phyloP scores from a whole-genome alignment of 2,113 vertebrate genomes.

The Centropristis striata region DNA sequence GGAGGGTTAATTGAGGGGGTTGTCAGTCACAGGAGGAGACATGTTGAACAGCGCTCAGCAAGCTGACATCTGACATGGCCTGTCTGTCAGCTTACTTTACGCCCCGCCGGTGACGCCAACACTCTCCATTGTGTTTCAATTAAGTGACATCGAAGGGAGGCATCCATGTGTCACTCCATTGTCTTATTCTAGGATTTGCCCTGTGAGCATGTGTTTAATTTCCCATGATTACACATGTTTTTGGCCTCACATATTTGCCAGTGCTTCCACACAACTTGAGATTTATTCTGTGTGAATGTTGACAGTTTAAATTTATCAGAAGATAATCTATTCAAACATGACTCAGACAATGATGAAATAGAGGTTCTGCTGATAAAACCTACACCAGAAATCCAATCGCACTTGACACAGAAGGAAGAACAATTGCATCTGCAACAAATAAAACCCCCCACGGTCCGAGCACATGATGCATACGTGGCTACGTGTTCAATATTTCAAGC shows the following conservation, averaged over 20 bases:
- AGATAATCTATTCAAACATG: background rate
- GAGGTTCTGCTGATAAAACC: background rate
- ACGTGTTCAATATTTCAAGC: constrained; percentile 15
- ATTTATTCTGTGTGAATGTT: background rate
- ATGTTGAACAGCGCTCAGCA: constrained; percentile 65
- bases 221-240: constrained; percentile 55
- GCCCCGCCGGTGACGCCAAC: constrained; percentile 56
- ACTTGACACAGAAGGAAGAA: background rate
- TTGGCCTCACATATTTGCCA: background rate
- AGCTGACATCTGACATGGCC: constrained; percentile 74
- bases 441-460: background rate
- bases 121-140: constrained; percentile 74
- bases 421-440: background rate
- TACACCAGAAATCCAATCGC: background rate
- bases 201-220: constrained; percentile 64
- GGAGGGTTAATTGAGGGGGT: constrained; percentile 78
- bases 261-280: background rate
- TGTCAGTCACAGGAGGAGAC: constrained; percentile 75
- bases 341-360: background rate
- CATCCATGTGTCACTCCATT: constrained; percentile 60
- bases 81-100: constrained; percentile 75
- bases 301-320: background rate
- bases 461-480: background rate
- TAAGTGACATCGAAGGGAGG: constrained; percentile 61
- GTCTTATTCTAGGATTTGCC: constrained; percentile 55